Base-by-base conservation (phyloP, 2,888 invertebrate species). In the Polydrusus cervinus region DNA sequence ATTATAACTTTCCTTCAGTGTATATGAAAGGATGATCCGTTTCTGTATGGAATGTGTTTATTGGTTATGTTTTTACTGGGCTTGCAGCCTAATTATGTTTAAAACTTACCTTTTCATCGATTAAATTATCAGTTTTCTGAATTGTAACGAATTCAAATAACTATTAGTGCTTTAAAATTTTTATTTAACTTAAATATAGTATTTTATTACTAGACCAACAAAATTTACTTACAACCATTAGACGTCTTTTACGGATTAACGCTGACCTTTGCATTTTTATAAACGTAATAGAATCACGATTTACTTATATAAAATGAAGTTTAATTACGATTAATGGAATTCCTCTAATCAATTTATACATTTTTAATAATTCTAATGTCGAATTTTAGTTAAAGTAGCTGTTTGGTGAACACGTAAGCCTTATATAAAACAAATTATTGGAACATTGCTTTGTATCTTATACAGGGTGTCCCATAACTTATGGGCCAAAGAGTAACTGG, bases 241-340 rank as follows among this genome's bases (percentile, higher is more conserved):
- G 16, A 38, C 14, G 40, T 38, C 16, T 8, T 40, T 8, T 25
- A 25, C 1, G 25, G 25, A 25, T 34, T 8, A 60, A 16, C n/a
- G 34, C 10, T 61, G 18, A 61, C 61, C 61, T 61, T 61, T 61
- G 18, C 51, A 51, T 61, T 34, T 61, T 43, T 61, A 43, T 18
- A 61, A 11, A 16, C n/a, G 1, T 7, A 13, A 16, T 40, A 16
- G 18, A 3, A 38, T 18, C 40, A 61, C 61, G 40, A 38, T 61
- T 61, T 40, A 13, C 60, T 60, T 60, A 8, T 45, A 38, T 16
- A n/a, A 38, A 60, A 40, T 61, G 61, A 43, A 38, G 11, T 61
- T 38, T 40, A 40, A 61, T 61, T 43, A 61, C 40, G 18, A 43
- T 61, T 38, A 38, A 61, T 18, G 16, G 18, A 11, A 40, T 11